Evolutionary conservation across 2,113 vertebrate genomes (phyloP), one percentile per base, ranked within the genome.

Genomic region (Pachycephala philippinensis): DNA sequence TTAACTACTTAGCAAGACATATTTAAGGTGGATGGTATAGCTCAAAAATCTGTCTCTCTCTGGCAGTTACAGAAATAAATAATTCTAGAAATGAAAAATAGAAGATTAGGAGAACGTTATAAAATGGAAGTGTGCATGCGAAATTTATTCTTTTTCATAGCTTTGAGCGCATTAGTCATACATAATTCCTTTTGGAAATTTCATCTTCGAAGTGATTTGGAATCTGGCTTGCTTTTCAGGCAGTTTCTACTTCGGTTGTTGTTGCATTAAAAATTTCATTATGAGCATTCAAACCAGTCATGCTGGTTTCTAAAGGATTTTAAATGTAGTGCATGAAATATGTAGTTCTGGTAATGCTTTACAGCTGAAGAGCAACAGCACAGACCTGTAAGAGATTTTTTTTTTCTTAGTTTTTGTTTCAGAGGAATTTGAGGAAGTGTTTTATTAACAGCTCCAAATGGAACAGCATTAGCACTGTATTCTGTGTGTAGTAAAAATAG

Each of bases 171-270:
- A 40, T 93, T 57, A 95, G 53, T 92, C 56, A 53, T 78, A 76
- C 44, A 39, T 92, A 89, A 88, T 89, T 92, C 65, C 37, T 87
- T 84, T 75, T 71, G 83, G 61, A 96, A 90, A 84, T 89, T 68
- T 81, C 11, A 45, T 81, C 80, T 95, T 75, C 84, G 83, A 92
- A 93, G 61, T 45, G 63, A 84, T 81, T 89, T 88, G 52, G 60
- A 88, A 77, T 90, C 72, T 92, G 69, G 6, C 44, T 81, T 84
- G 26, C 64, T 94, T 90, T 94, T 93, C 72, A 84, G 60, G 53
- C 57, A 61, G 61, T 84, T 95, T 74, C 30, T 84, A 2, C 52
- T 61, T 77, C 21, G 3, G 3, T 49, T 94, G 89, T 85, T 87
- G 70, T 88, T 71, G 40, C 14, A 4, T 89, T 88, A 65, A 91